Conservation (phyloP, 2,113 vertebrate genomes). For the Tricholaema leucomelas region DNA sequence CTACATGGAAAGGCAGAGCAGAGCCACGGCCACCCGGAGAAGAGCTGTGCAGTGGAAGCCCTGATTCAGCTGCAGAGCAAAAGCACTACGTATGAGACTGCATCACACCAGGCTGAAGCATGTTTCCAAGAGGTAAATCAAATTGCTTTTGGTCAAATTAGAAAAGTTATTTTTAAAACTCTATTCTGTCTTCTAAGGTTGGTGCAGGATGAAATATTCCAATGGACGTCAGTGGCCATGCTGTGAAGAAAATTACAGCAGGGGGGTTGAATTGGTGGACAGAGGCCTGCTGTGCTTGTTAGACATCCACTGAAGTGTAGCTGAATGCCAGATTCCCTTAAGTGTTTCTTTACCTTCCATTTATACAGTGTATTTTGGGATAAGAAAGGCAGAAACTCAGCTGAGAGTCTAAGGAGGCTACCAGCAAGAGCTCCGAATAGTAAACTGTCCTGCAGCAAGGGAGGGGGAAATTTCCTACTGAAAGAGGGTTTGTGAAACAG, state of each 20-base stretch:
- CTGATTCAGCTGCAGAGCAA: not conserved
- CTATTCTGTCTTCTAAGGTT: not conserved
- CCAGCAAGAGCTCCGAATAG: not conserved
- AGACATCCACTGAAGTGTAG: not conserved
- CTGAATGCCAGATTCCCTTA: not conserved
- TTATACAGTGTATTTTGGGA: not conserved
- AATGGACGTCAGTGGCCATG: not conserved
- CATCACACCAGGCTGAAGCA: not conserved
- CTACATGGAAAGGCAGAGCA: not conserved
- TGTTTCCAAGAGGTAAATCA: not conserved
- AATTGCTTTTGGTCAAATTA: not conserved
- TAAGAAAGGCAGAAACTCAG: not conserved
- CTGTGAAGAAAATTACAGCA: not conserved
- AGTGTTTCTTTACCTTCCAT: not conserved
- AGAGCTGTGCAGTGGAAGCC: not conserved
- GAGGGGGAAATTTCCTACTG: not conserved
- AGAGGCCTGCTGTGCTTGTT: too few relatives aligned
- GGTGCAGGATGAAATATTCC: not conserved
- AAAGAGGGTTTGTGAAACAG: not conserved
- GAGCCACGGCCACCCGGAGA: not conserved
- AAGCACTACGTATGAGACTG: not conserved
- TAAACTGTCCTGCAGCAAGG: not conserved
- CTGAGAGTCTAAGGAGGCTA: not conserved
- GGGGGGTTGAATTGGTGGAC: not conserved
- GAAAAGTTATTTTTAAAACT: not conserved